A percentile compares a stretch with the other conserved stretches of the same genome.
phyloP scores from a whole-genome alignment of 2,888 invertebrate species.

The Stenchaetothrips biformis region DNA sequence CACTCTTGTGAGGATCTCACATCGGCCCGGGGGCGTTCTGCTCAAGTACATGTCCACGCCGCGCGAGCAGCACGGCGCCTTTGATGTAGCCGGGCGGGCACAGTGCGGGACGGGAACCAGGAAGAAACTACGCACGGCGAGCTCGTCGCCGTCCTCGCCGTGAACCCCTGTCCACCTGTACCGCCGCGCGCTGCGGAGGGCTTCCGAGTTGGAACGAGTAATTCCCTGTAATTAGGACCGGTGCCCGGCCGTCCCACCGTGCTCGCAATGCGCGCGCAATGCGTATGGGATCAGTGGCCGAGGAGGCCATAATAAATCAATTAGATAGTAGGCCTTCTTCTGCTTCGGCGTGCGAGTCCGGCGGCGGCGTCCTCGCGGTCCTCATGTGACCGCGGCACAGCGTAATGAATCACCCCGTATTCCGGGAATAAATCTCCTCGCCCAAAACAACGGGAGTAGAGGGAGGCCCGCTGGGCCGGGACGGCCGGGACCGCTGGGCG shows the following conservation, averaged over 20 bases:
- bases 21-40: slow-evolving; percentile 23
- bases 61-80: background rate
- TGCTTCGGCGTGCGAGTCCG: background rate
- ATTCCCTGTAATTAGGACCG: background rate
- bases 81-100: slow-evolving; percentile 5
- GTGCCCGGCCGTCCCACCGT: background rate
- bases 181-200: background rate
- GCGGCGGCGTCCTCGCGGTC: background rate
- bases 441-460: background rate
- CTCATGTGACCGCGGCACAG: background rate
- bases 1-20: slow-evolving; percentile 14
- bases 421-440: slow-evolving; percentile 2
- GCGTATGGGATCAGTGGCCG: background rate
- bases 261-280: background rate
- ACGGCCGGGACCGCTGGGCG: too few species aligned
- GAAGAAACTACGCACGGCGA: too few species aligned
- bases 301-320: slow-evolving; percentile 6
- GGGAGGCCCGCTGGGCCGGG: too few species aligned
- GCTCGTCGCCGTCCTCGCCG: too few species aligned
- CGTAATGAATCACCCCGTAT: background rate
- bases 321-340: background rate
- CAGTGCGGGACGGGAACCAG: background rate
- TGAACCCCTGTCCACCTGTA: background rate
- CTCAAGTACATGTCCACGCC: slow-evolving; percentile 9
- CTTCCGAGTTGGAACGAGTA: background rate